phyloP scores from a whole-genome alignment of 1,140 invertebrate species.

The Tenebrio molitor region DNA sequence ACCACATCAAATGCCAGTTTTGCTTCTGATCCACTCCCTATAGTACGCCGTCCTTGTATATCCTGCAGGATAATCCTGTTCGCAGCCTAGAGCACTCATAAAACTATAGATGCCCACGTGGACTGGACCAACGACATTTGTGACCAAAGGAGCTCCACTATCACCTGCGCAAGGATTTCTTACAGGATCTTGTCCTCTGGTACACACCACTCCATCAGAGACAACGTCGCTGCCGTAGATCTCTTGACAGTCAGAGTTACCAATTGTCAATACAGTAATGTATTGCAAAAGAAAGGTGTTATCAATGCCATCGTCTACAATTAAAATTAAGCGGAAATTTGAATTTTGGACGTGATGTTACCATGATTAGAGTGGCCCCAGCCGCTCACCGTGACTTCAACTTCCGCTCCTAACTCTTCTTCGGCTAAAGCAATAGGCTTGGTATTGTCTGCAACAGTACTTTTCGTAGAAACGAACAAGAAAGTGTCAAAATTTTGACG shows the following conservation, averaged over 20 bases:
- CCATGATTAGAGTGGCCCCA: constrained; percentile 12
- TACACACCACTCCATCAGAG: neutral
- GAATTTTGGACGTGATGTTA: neutral
- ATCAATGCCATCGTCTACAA: neutral
- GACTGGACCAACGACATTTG: neutral
- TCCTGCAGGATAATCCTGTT: neutral
- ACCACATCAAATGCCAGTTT: constrained; percentile 3
- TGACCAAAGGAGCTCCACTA: constrained; percentile 1
- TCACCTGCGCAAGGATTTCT: constrained; percentile 18
- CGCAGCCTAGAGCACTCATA: constrained; percentile 7
- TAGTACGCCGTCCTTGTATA: constrained; percentile 9
- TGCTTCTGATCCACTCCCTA: constrained; percentile 14
- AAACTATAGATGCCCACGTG: constrained; percentile 14
- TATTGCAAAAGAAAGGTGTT: constrained; percentile 2
- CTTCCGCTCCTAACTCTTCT: neutral
- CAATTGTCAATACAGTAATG: neutral
- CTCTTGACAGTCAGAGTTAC: neutral
- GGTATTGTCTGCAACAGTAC: neutral
- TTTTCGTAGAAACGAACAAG: too few relatives aligned
- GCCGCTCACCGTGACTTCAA: neutral
- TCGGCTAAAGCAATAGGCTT: neutral
- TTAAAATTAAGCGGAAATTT: too few relatives aligned
- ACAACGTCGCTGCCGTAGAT: neutral
- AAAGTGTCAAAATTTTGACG: neutral
- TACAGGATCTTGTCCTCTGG: neutral